These are phyloP conservation scores for Nasonovia ribisnigri DNA, from an alignment of 2,888 invertebrate genomes.

Conservation along the genomic window DNA sequence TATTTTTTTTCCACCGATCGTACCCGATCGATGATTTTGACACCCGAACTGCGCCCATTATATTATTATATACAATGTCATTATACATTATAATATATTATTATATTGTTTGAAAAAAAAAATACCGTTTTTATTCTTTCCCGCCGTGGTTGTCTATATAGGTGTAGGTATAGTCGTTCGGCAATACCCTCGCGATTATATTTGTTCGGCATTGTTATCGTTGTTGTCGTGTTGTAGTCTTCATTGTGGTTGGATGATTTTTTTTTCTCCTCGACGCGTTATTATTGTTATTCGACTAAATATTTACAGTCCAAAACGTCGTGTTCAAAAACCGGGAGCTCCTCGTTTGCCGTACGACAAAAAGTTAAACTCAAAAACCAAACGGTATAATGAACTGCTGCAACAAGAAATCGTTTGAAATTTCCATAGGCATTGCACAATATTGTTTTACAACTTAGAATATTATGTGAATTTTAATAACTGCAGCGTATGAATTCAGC, in stretches of 20 bases:
- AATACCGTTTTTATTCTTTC: slow-evolving; percentile 22
- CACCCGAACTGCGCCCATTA: slow-evolving; percentile 21
- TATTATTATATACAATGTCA: background rate
- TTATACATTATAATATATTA: background rate
- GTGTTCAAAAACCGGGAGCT: background rate
- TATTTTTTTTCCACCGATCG: slow-evolving; percentile 27
- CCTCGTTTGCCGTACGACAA: background rate
- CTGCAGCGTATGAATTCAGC: rapidly evolving
- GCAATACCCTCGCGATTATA: slow-evolving; percentile 35
- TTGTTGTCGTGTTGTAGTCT: background rate
- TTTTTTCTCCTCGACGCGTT: background rate
- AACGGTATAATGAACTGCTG: too few relatives aligned
- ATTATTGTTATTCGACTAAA: background rate
- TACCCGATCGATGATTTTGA: slow-evolving; percentile 34
- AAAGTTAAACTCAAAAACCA: background rate
- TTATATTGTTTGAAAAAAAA: background rate
- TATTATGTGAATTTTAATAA: background rate
- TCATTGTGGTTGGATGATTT: background rate
- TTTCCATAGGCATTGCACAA: background rate
- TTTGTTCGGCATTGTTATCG: background rate
- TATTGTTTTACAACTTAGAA: background rate
- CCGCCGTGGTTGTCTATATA: too few relatives aligned
- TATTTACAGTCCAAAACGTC: background rate
- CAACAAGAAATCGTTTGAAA: background rate
- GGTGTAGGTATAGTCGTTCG: background rate